Base-by-base conservation (phyloP, 2,113 vertebrate genomes). In the Aegotheles bennettii region DNA sequence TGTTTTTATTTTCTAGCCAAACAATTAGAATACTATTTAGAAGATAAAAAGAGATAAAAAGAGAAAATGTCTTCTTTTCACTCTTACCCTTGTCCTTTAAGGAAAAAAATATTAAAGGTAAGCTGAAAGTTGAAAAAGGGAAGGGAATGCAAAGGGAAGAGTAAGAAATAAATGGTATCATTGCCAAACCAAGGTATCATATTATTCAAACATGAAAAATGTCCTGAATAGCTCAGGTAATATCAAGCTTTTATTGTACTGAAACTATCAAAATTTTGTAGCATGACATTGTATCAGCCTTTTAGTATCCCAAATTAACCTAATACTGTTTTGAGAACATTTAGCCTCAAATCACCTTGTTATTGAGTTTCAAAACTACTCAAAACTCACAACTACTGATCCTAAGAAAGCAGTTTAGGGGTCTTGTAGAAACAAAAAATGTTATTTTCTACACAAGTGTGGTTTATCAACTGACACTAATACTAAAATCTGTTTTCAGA, bases 1-100 rank as follows among this genome's bases (percentile, higher is more conserved):
- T 95, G 93, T 85, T 91, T 97, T 95, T 88, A 85, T 94, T 97
- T 96, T 93, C 67, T 56, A 91, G 91, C 94, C 94, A 94, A 91
- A 92, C 61, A 90, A 75, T 79, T 78, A 78, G 74, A 89, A 15
- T 73, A 57, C 61, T 65, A 64, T 70, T 91, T 95, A 84, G 70
- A 92, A 84, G 10, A 65, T 21, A 38, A 94, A 91, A 73, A 86
- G n/a, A 93, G 79, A 92, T 60, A 69, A 86, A 89, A 90, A 91
- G 23, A 80, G 64, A 89, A 92, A 57, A 73, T 43, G 18, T 74
- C 15, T 90, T 73, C 84, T 89, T 43, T 82, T 33, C 23, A 75
- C 38, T 29, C 13, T 94, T 92, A 59, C 33, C 42, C 56, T 50
- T 82, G 53, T 54, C 54, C 40, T 81, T 82, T 63, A 13, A 69